A percentile compares a stretch with the other conserved stretches of the same genome.
These are phyloP conservation scores for Argyra leucocephala DNA, from an alignment of 2,888 invertebrate species.

Conservation along the genomic window DNA sequence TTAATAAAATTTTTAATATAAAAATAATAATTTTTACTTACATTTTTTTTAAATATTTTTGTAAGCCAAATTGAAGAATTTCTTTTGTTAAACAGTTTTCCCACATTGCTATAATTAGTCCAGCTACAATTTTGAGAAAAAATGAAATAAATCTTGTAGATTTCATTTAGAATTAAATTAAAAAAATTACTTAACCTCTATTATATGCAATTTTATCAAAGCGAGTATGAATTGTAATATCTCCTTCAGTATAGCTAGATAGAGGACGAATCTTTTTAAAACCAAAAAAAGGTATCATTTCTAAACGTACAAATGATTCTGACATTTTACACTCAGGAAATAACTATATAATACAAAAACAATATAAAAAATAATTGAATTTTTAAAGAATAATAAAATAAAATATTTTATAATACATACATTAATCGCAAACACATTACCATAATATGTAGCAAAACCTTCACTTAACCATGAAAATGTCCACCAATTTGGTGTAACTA, in stretches of 20 bases:
- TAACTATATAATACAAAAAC: slow-evolving; percentile 31
- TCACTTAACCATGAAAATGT: slow-evolving; percentile 20
- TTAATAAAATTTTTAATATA: too few species aligned
- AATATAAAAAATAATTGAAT: neutral
- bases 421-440: slow-evolving; percentile 13
- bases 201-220: slow-evolving; percentile 60
- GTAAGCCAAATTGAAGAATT: slow-evolving; percentile 10
- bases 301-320: slow-evolving; percentile 38
- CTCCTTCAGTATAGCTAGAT: slow-evolving; percentile 36
- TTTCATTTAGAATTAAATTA: too few species aligned
- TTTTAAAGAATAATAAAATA: neutral
- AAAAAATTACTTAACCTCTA: slow-evolving; percentile 50
- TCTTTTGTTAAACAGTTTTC: slow-evolving; percentile 46
- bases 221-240: slow-evolving; percentile 29
- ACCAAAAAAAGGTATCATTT: slow-evolving; percentile 23
- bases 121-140: too few species aligned
- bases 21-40: too few species aligned
- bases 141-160: neutral
- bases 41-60: slow-evolving; percentile 13
- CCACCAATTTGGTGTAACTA: slow-evolving; percentile 19
- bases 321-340: slow-evolving; percentile 55
- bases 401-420: slow-evolving; percentile 9
- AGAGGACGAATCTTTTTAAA: slow-evolving; percentile 33
- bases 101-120: slow-evolving; percentile 58
- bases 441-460: slow-evolving; percentile 19